These are phyloP conservation scores for Pissodes strobi DNA, from an alignment of 1,140 invertebrate species.

Conservation along the genomic window DNA sequence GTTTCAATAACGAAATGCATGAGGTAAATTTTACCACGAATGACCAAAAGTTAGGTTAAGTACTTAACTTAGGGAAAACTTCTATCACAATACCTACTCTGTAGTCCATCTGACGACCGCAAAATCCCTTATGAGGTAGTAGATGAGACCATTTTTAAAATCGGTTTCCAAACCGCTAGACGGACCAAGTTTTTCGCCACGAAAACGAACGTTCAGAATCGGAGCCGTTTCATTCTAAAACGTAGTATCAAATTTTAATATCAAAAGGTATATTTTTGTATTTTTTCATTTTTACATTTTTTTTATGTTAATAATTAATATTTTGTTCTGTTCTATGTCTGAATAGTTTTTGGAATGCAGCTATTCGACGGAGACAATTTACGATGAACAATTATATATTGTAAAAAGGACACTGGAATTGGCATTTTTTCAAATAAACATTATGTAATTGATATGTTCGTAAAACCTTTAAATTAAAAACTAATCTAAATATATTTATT, in stretches of 20 bases:
- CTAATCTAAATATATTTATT: no score
- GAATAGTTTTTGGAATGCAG: no score
- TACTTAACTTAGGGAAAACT: no score
- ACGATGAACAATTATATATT: neutral
- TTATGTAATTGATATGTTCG: no score
- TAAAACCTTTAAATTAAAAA: no score
- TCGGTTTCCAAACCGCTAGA: conserved; percentile 48
- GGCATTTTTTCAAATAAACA: no score
- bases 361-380: no score
- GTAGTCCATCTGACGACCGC: conserved; percentile 52
- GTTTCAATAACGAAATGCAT: conserved; percentile 50
- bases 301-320: no score
- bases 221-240: conserved; percentile 8
- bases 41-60: neutral
- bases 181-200: conserved; percentile 51
- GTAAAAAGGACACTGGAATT: neutral
- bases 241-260: neutral
- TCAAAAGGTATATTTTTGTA: neutral
- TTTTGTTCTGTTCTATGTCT: no score
- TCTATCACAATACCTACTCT: conserved; percentile 41
- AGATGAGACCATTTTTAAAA: conserved; percentile 46
- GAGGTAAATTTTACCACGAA: conserved; percentile 7
- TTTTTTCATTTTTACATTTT: no score
- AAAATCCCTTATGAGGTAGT: conserved; percentile 52
- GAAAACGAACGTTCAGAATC: conserved; percentile 34